Base-by-base conservation (phyloP, 2,797 vertebrate genomes). In the Etheostoma nigrum region DNA sequence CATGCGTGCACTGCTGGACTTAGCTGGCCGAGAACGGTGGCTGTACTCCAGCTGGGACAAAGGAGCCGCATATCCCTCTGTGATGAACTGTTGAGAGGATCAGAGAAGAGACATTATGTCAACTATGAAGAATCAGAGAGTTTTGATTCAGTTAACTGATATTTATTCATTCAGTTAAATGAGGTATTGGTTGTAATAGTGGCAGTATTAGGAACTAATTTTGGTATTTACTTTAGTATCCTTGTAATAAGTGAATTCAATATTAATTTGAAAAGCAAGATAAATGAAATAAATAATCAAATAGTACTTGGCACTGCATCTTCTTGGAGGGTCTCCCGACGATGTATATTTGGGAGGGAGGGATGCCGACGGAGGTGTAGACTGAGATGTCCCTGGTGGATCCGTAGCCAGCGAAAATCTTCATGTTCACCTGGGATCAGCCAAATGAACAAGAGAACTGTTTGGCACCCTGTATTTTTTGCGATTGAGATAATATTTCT, bases 361-460 rank as follows among this genome's bases (percentile, higher is more conserved):
- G 93, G 86, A 99, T 92, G 89, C 95, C 97, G 82, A 99, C 96
- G 89, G 97, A 87, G 82, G 93, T 96, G 93, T 99, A 99, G 83
- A 99, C 98, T 0, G 97, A 98, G 90, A 99, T 97, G 89, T 99
- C 98, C 96, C 99, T 99, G 48, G 97, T 99, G 67, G 98, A 99
- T 70, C 98, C 98, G 0, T 99, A 99, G 0, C 98, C 98, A 0
- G 97, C 97, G 0, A 97, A 96, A 80, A 97, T 97, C 88, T 96
- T 98, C 96, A 99, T 95, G 81, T 98, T 95, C 85, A 97, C 93
- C 98, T 99, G 90, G 9, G 71, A 72, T 52, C 16, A 58, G 40
- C 54, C 23, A 80, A 78, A 55, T 19, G 5, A 72, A 78, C 9
- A 60, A 44, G 2, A 81, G 49, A 25, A 60, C 10, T 67, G 4